A percentile compares a stretch with the other conserved stretches of the same genome.
Evolutionary conservation across 2,888 invertebrate species (phyloP).

Genomic region (Caenorhabditis sp.): DNA sequence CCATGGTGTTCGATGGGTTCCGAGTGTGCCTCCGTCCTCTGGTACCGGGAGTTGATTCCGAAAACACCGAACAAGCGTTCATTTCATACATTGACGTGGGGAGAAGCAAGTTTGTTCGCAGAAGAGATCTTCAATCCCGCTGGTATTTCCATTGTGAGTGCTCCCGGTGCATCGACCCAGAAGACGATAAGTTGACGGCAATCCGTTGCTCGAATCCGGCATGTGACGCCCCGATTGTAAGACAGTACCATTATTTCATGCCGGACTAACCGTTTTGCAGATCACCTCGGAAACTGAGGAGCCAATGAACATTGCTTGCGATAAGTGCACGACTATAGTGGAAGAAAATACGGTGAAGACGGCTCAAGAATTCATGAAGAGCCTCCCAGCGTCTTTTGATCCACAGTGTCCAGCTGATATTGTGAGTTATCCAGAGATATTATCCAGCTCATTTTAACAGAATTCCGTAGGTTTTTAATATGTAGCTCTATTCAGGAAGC

Average conservation of each 20-base stretch:
- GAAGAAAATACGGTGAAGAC: slow-evolving; percentile 57
- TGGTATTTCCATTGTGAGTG: slow-evolving; percentile 78
- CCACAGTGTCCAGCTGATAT: slow-evolving; percentile 66
- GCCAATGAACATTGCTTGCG: slow-evolving; percentile 69
- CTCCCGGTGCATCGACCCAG: slow-evolving; percentile 72
- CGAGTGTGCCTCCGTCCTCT: slow-evolving; percentile 75
- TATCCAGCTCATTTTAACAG: not conserved
- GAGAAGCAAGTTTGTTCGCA: slow-evolving; percentile 68
- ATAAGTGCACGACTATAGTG: slow-evolving; percentile 66
- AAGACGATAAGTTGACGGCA: slow-evolving; percentile 74
- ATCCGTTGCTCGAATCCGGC: slow-evolving; percentile 61
- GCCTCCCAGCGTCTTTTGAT: slow-evolving; percentile 69
- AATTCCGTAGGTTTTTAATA: no score
- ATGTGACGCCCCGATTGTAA: slow-evolving; percentile 72
- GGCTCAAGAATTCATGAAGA: slow-evolving; percentile 72
- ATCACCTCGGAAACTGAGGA: slow-evolving; percentile 68
- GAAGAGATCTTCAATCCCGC: slow-evolving; percentile 61
- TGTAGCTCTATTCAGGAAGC: slow-evolving; percentile 56
- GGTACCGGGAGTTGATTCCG: slow-evolving; percentile 65
- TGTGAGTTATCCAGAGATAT: slow-evolving; percentile 41
- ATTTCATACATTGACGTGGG: slow-evolving; percentile 79
- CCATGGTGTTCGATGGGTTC: slow-evolving; percentile 78
- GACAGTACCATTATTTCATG: not conserved
- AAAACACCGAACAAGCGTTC: slow-evolving; percentile 60
- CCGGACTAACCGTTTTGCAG: slow-evolving; percentile 20